Conservation (phyloP, 1,140 invertebrate species). For the Phortica variegata region DNA sequence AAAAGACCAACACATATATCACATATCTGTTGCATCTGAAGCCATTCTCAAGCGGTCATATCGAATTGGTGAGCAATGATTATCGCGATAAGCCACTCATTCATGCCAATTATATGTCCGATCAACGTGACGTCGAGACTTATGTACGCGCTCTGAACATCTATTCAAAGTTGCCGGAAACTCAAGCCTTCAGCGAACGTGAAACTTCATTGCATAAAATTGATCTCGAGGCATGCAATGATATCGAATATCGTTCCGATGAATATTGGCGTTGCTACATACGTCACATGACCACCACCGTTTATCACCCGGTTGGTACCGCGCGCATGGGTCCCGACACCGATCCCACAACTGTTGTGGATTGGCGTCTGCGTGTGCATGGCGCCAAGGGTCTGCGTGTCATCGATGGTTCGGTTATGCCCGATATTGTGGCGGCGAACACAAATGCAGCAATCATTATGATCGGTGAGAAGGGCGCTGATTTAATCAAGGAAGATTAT, state of each 20-base stretch:
- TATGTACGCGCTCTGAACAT: slow-evolving; percentile 69
- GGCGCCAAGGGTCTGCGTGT: slow-evolving; percentile 72
- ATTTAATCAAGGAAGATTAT: slow-evolving; percentile 67
- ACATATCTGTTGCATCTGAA: slow-evolving; percentile 59
- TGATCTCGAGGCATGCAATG: slow-evolving; percentile 57
- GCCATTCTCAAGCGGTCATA: slow-evolving; percentile 59
- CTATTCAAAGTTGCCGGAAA: slow-evolving; percentile 60
- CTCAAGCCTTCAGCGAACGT: slow-evolving; percentile 59
- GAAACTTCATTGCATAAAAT: slow-evolving; percentile 56
- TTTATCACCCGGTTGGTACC: slow-evolving; percentile 74
- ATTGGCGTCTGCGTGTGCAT: slow-evolving; percentile 68
- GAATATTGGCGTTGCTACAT: slow-evolving; percentile 69
- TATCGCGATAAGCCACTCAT: slow-evolving; percentile 67
- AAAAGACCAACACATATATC: slow-evolving; percentile 57
- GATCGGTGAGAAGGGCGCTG: slow-evolving; percentile 76
- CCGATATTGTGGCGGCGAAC: slow-evolving; percentile 70
- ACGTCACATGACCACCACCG: slow-evolving; percentile 63
- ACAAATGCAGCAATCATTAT: slow-evolving; percentile 77
- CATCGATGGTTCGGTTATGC: slow-evolving; percentile 80
- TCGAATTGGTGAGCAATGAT: slow-evolving; percentile 51
- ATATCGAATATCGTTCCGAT: slow-evolving; percentile 58
- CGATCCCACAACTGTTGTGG: slow-evolving; percentile 67
- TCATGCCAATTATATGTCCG: slow-evolving; percentile 78
- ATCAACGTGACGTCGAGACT: slow-evolving; percentile 70
- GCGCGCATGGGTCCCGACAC: slow-evolving; percentile 72